Conservation (phyloP, 2,113 vertebrate genomes). For the Anarrhichthys ocellatus region DNA sequence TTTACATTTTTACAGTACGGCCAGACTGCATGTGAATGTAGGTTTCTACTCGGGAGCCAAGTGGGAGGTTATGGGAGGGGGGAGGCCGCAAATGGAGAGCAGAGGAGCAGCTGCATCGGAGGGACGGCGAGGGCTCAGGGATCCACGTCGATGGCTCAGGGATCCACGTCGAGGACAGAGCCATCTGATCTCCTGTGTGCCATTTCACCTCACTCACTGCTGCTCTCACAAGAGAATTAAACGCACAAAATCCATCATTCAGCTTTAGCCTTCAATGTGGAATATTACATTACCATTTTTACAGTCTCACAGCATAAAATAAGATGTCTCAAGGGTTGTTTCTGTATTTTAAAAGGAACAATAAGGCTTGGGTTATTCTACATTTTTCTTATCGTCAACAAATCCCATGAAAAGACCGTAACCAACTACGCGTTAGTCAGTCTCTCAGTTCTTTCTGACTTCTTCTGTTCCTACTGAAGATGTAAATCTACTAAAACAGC, state of each 20-base stretch:
- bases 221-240: slow-evolving; percentile 51
- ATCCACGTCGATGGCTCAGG: slow-evolving; percentile 53
- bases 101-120: slow-evolving; percentile 71
- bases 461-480: not conserved
- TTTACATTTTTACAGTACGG: slow-evolving; percentile 30
- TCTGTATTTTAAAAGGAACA: not conserved
- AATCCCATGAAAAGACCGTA: not conserved
- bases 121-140: slow-evolving; percentile 51
- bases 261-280: slow-evolving; percentile 2
- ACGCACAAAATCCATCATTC: slow-evolving; percentile 12
- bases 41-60: slow-evolving; percentile 35
- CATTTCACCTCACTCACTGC: slow-evolving; percentile 56
- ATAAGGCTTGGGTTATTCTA: not conserved
- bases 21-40: slow-evolving; percentile 27
- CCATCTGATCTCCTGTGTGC: slow-evolving; percentile 74
- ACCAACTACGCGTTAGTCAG: not conserved
- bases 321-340: not conserved
- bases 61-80: slow-evolving; percentile 46
- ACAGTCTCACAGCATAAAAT: slow-evolving; percentile 17
- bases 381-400: not conserved
- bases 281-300: slow-evolving; percentile 6
- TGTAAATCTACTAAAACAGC: not conserved
- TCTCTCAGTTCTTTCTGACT: not conserved
- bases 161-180: slow-evolving; percentile 51
- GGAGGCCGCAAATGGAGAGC: slow-evolving; percentile 43